Conservation (phyloP, 2,113 vertebrate genomes). For the Serinus canaria region DNA sequence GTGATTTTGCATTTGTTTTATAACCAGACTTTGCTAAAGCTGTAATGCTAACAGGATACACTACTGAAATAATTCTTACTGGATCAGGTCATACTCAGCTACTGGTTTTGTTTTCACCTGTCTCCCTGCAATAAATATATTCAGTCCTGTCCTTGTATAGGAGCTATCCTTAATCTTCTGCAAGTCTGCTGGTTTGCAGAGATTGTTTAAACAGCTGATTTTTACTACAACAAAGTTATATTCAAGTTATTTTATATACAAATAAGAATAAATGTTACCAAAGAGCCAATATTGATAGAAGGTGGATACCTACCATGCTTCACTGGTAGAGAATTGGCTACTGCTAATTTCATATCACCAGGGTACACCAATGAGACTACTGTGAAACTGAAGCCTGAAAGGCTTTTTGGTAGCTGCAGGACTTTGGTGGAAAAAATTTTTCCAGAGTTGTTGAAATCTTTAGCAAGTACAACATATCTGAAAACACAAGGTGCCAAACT, state of each 20-base stretch:
- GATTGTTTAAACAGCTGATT: background rate
- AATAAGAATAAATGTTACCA: background rate
- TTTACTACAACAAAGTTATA: background rate
- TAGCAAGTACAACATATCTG: background rate
- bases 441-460: background rate
- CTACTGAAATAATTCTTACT: background rate
- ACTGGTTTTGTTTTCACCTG: background rate
- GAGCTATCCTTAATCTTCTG: background rate
- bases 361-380: too few relatives aligned
- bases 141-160: background rate
- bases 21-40: background rate
- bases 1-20: background rate
- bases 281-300: background rate
- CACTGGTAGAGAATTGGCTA: background rate
- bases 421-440: background rate
- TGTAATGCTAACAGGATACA: background rate
- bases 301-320: background rate
- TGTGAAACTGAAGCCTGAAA: background rate
- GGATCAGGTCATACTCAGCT: background rate
- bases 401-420: background rate
- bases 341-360: background rate
- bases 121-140: background rate
- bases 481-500: background rate
- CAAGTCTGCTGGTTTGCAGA: background rate
- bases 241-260: background rate